Evolutionary conservation across 2,113 vertebrate species (phyloP), one percentile per base, ranked within the genome.

Genomic region (Spea multiplicata): DNA sequence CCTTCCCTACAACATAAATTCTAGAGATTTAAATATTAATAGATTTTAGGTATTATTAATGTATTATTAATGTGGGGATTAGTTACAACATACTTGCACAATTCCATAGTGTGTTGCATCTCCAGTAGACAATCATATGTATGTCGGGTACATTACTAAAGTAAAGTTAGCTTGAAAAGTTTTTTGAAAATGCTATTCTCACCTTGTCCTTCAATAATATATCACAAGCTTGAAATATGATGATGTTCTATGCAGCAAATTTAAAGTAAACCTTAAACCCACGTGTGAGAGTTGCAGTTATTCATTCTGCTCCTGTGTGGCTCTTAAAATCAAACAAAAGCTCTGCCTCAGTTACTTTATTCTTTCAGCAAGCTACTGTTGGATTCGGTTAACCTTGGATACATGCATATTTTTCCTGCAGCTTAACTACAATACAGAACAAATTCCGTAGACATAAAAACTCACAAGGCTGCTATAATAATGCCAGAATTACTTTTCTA

Each of bases 301-400:
- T 61, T 69, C 66, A 76, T 47, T 76, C 6, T 30, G 30, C 6
- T 45, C 62, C 74, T 66, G 66, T 49, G 74, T 76, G 75, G 47
- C 75, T 69, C 66, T 49, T 76, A 69, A 76, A 76, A 76, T 61
- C 66, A 69, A 76, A 69, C 66, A 76, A 69, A 69, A 76, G 75
- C 59, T 69, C 66, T 69, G 53, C 66, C 59, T 76, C 17, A 76
- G 44, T 72, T 72, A 45, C 66, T 79, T 66, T 79, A 57, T 73
- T 77, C 45, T 72, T 72, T 79, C 67, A 59, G 67, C 55, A 44
- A 64, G 49, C 62, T 73, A 44, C 64, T 57, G 50, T 53, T 30
- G 57, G 46, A 66, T 66, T 73, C 30, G 17, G 47, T 30, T 55
- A 66, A 47, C 75, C 48, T 10, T 30, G 50, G 75, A 77, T 66